These are phyloP conservation scores for Zootermopsis nevadensis DNA, from an alignment of 2,888 invertebrate species.

Conservation along the genomic window DNA sequence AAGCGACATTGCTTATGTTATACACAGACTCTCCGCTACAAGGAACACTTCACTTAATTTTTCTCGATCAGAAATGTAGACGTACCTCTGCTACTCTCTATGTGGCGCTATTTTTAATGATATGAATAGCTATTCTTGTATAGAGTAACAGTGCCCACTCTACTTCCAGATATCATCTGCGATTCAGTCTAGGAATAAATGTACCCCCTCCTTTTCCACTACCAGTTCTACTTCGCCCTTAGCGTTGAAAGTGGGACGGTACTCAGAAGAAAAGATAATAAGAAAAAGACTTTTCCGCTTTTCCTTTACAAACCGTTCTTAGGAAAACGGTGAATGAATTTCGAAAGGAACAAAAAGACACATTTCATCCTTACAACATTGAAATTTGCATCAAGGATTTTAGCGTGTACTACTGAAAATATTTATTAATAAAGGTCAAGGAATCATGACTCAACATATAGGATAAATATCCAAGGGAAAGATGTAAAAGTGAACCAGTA, in stretches of 20 bases:
- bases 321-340: constrained; percentile 4
- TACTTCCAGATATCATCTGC: background rate
- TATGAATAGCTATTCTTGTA: background rate
- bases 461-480: too few relatives aligned
- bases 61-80: too few relatives aligned
- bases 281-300: background rate
- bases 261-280: background rate
- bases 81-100: background rate
- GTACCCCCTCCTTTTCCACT: background rate
- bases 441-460: too few relatives aligned
- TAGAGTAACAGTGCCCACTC: too few relatives aligned
- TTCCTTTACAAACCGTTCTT: constrained; percentile 6
- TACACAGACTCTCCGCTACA: background rate
- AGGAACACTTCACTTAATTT: too few relatives aligned
- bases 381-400: background rate
- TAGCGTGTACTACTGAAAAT: background rate
- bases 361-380: background rate
- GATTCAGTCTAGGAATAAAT: background rate
- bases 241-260: background rate
- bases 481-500: too few relatives aligned
- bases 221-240: background rate
- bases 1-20: background rate
- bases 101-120: background rate
- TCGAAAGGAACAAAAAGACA: background rate
- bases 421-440: background rate